Evolutionary conservation across 2,113 vertebrate species (phyloP), one percentile per base, ranked within the genome.

Genomic region (Copsychus sechellarum): DNA sequence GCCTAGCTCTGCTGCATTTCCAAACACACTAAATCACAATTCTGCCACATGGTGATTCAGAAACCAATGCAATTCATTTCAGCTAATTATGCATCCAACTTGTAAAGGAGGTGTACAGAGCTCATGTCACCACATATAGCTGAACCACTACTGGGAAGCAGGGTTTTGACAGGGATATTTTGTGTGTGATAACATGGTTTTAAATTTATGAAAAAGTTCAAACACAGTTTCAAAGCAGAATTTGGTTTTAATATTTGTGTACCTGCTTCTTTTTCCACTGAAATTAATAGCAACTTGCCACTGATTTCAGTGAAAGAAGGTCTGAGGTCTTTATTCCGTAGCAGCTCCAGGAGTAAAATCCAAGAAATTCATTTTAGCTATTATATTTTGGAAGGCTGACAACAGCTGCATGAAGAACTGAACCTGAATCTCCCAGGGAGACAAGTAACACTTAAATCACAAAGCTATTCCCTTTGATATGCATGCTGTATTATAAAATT

Each of bases 401-500:
- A 96, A 67, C 81, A 96, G 76, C 88, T 94, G 81, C 56, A 14
- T 83, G 82, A 95, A 78, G 88, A 95, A 95, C 90, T 81, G 92
- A 97, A 93, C 90, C 88, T 95, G 80, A 76, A 81, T 95, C 92
- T 96, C 93, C 93, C 92, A 61, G 71, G 92, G 93, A 97, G 82
- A 94, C 94, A 93, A 0, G 33, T 88, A 95, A 93, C 76, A 88
- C 72, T 96, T 97, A 93, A 94, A 95, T 94, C 90, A 96, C 23
- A 5, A 96, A 74, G 72, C 76, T 40, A 86, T 93, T 92, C 72
- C 85, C 85, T 96, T 95, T 95, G 94, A 94, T 97, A 93, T 80
- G 60, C 82, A 79, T 69, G 65, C 61, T 88, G 40, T 92, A 92
- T 96, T 88, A 95, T 92, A 94, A 96, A 95, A 96, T 95, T 93